A percentile compares a stretch with the other conserved stretches of the same genome.
Conservation (phyloP, 1,140 invertebrate genomes). For the Temnothorax nylanderi region DNA sequence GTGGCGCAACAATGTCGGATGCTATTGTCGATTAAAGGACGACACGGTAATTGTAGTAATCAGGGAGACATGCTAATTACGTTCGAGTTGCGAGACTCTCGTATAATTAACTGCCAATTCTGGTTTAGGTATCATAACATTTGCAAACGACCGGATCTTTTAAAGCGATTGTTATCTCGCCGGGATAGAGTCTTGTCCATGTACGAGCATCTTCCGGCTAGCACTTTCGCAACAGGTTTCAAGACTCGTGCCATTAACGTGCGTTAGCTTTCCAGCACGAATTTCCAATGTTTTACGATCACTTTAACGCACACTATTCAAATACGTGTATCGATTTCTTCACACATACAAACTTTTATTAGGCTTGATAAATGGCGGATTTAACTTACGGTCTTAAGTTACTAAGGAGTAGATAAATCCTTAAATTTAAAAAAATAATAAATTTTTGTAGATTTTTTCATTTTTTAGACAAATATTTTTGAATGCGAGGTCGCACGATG, state of each 20-base stretch:
- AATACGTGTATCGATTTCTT: neutral
- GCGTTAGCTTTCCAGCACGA: neutral
- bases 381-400: neutral
- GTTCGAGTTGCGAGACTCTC: neutral
- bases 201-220: neutral
- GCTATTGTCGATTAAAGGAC: neutral
- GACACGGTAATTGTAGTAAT: neutral
- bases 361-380: neutral
- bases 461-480: neutral
- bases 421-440: neutral
- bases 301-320: neutral
- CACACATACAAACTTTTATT: neutral
- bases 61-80: neutral
- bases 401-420: neutral
- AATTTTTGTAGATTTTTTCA: neutral
- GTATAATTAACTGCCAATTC: neutral
- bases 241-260: constrained; percentile 20
- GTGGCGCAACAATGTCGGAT: neutral
- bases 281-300: constrained; percentile 38
- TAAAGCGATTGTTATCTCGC: neutral
- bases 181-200: neutral
- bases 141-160: neutral
- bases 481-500: neutral
- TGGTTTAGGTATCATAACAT: neutral
- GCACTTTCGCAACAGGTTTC: constrained; percentile 44